These are phyloP conservation scores for Thalassoma bifasciatum DNA, from an alignment of 2,113 vertebrate genomes.

Conservation along the genomic window DNA sequence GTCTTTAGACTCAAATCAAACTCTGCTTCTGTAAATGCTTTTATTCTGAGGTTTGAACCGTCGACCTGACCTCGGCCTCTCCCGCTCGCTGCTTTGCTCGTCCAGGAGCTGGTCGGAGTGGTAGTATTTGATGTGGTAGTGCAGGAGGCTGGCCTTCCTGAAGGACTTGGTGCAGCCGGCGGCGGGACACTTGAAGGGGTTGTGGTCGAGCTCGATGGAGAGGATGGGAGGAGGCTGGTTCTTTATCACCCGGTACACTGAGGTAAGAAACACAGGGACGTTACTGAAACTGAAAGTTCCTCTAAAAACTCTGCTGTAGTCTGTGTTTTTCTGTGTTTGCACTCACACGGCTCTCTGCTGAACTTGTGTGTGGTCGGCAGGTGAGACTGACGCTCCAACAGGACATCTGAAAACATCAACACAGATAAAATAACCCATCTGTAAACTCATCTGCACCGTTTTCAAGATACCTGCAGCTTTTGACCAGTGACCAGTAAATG, in stretches of 20 bases:
- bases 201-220: slow-evolving; percentile 92
- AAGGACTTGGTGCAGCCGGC: slow-evolving; percentile 93
- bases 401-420: slow-evolving; percentile 69
- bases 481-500: no score
- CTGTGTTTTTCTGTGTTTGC: no score
- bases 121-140: slow-evolving; percentile 99
- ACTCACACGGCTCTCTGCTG: slow-evolving; percentile 87
- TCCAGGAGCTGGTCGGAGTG: slow-evolving; percentile 90
- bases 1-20: neutral
- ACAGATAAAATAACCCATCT: neutral
- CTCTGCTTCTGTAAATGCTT: neutral
- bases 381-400: slow-evolving; percentile 83
- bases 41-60: neutral
- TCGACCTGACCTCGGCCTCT: slow-evolving; percentile 64
- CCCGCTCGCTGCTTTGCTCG: slow-evolving; percentile 78
- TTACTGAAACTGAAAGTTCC: no score
- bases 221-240: slow-evolving; percentile 87
- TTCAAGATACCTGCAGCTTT: no score
- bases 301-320: no score
- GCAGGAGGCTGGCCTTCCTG: slow-evolving; percentile 94
- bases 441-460: no score
- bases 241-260: slow-evolving; percentile 93
- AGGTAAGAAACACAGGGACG: neutral
- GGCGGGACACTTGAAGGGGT: slow-evolving; percentile 94
- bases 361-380: slow-evolving; percentile 86